Base-by-base conservation (phyloP, 37 sponge, comb jelly and placozoan species). In the Chondrosia reniformis region DNA sequence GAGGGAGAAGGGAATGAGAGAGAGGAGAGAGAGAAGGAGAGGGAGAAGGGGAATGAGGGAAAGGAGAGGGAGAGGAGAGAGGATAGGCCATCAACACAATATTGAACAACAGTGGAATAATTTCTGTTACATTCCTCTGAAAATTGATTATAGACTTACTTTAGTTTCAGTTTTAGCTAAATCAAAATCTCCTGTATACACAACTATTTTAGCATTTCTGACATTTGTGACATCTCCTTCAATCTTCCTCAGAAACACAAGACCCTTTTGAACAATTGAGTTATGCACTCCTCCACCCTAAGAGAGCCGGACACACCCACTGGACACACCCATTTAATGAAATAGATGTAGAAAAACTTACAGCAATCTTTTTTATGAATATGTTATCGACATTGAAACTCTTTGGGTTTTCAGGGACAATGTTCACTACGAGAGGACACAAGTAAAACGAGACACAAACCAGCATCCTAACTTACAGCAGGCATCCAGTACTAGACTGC, bases 361-460 rank as follows among this genome's bases (percentile, higher is more conserved):
- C 94, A 72, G 88, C 46, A 32, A 98, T 92, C 75, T 98, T 98
- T 33, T 84, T 45, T 28, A 95, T 78, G 79, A 96, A 52, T 42
- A 98, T 88, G 61, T 87, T 88, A 74, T 98, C 99, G 44, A 98
- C 99, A 55, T 86, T 95, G 80, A 98, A 98, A 56, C 80, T 86
- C 33, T 71, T 80, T 24, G 84, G 76, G 44, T 90, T 83, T 32
- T 80, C 58, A 0, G 96, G 93, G 15, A 89, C 69, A 40, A 93
- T 71, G 25, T 83, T 86, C 38, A 83, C 94, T 93, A 74, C 10
- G 67, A 8, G 37, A 49, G 52, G 52, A 49, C 52, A 49, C 15
- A 19, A 19, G 52, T 15, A 49, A 49, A 49, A 49, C 52, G 15
- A 49, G 30, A 85, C 10, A 69, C n/a, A 69, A 13, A 84, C 42